phyloP scores from a whole-genome alignment of 2,113 vertebrate genomes.

The Mus pahari region DNA sequence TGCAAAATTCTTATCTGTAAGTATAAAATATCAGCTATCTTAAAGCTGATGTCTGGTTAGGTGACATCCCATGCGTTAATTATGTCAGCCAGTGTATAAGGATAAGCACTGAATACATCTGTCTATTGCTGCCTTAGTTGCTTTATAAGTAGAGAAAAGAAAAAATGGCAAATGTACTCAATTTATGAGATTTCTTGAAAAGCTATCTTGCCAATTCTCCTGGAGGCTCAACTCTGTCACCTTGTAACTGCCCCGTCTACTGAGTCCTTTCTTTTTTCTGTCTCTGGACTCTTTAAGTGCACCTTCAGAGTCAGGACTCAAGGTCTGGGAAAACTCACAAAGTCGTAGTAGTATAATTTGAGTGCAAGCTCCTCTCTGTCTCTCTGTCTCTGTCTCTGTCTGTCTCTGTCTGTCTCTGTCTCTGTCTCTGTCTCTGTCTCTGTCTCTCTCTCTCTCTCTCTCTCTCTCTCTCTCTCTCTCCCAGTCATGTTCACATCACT shows the following conservation, averaged over 20 bases:
- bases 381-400: no score
- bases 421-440: no score
- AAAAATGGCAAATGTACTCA: background rate
- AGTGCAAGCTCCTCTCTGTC: background rate
- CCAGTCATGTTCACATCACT: background rate
- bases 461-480: background rate
- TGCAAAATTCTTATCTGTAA: background rate
- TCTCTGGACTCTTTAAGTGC: background rate
- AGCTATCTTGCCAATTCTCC: background rate
- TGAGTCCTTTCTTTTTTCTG: background rate
- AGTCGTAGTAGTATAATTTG: background rate
- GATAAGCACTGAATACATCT: background rate
- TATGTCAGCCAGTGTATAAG: background rate
- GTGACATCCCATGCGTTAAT: background rate
- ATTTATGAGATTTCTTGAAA: conserved; percentile 25
- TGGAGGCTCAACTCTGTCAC: background rate
- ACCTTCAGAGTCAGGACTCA: background rate
- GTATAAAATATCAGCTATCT: background rate
- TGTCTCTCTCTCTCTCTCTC: no score
- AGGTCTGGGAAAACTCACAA: conserved; percentile 38
- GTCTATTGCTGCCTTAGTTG: conserved; percentile 9
- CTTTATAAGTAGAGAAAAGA: background rate
- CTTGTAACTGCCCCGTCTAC: background rate
- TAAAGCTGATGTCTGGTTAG: background rate
- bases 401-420: no score